Evolutionary conservation across 1,140 invertebrate species (phyloP).

Genomic region (Lasioglossum baleicum): DNA sequence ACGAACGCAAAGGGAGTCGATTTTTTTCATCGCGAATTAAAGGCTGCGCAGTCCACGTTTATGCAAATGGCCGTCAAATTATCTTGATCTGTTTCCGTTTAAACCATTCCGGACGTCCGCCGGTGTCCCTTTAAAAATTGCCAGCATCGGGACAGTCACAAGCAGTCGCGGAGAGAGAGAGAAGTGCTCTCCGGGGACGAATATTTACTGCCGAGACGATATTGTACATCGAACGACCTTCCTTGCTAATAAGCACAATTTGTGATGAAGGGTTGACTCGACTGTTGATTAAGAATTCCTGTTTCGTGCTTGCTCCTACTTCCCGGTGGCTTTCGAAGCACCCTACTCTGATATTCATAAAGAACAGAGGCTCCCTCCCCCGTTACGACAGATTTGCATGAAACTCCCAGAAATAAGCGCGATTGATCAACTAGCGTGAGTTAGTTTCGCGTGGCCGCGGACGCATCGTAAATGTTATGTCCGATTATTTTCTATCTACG

Average conservation of each 20-base stretch:
- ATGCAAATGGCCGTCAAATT: background rate
- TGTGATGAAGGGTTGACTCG: slow-evolving; percentile 56
- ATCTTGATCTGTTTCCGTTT: background rate
- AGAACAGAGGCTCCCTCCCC: slow-evolving; percentile 37
- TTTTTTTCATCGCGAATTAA: background rate
- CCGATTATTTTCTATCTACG: slow-evolving; percentile 55
- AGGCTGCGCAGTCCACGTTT: background rate
- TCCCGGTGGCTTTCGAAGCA: slow-evolving; percentile 45
- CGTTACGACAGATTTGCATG: slow-evolving; percentile 53
- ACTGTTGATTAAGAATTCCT: slow-evolving; percentile 58
- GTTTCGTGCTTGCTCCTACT: slow-evolving; percentile 51
- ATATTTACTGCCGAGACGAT: background rate
- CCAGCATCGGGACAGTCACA: background rate
- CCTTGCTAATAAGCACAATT: slow-evolving; percentile 58
- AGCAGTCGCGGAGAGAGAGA: too few species aligned
- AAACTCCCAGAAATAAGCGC: slow-evolving; percentile 42
- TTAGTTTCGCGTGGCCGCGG: slow-evolving; percentile 34
- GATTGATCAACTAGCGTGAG: slow-evolving; percentile 37
- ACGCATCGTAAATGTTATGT: slow-evolving; percentile 45
- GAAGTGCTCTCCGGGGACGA: slow-evolving; percentile 15
- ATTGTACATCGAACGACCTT: slow-evolving; percentile 33
- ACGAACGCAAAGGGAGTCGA: background rate
- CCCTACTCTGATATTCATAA: slow-evolving; percentile 63
- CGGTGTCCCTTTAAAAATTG: background rate
- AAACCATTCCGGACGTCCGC: background rate